A percentile compares a stretch with the other conserved stretches of the same genome.
Conservation (phyloP, 2,888 invertebrate species). For the Leptarthrus brevirostris region DNA sequence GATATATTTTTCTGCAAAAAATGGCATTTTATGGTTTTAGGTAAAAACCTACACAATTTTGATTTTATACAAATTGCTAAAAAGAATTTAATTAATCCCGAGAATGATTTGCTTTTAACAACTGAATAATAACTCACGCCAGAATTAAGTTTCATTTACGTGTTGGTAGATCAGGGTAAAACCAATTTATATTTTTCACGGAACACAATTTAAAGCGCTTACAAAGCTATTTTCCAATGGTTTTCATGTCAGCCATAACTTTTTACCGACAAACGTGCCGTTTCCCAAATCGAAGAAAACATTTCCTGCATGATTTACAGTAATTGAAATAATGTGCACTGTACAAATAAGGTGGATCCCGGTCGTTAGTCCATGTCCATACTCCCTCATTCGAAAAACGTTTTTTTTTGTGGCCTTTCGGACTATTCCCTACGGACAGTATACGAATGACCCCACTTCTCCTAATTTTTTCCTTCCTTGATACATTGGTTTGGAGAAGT, state of each 20-base stretch:
- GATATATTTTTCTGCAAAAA: too few species aligned
- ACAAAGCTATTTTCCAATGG: background rate
- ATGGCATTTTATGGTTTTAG: too few species aligned
- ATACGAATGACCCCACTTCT: background rate
- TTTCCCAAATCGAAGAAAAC: background rate
- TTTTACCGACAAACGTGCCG: conserved; percentile 10
- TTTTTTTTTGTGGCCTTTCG: background rate
- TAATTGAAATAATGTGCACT: conserved; percentile 40
- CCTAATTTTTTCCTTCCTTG: background rate
- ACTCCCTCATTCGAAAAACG: background rate
- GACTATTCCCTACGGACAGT: background rate
- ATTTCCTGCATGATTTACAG: conserved; percentile 23
- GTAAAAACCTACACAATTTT: too few species aligned
- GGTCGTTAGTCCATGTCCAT: background rate
- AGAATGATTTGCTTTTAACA: too few species aligned
- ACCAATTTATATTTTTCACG: too few species aligned
- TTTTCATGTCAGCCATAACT: conserved; percentile 8
- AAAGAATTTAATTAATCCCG: too few species aligned
- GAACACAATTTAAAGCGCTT: background rate
- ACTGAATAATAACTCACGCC: too few species aligned
- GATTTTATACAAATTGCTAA: too few species aligned
- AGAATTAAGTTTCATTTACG: too few species aligned
- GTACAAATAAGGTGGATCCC: conserved; percentile 6
- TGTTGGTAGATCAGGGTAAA: too few species aligned
- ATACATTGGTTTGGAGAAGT: background rate